Evolutionary conservation across 1,140 invertebrate genomes (phyloP).

Genomic region (Xylocopa sonorina): DNA sequence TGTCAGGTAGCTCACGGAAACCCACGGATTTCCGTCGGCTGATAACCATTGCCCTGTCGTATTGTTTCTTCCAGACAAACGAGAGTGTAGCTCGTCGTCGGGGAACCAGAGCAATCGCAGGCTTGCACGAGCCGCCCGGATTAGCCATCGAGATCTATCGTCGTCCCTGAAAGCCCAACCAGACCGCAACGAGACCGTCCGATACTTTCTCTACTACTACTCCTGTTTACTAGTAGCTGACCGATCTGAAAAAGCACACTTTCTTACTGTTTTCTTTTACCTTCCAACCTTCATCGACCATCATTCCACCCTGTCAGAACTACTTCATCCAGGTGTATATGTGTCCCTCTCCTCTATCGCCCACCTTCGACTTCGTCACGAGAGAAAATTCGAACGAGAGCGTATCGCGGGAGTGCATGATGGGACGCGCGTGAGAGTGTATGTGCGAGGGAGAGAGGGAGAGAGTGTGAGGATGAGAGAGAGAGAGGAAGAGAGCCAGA

Average conservation of each 20-base stretch:
- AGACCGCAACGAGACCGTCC: neutral
- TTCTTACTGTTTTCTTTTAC: too few relatives aligned
- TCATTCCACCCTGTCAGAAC: neutral
- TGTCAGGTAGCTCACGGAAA: neutral
- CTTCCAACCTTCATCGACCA: neutral
- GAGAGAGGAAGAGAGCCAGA: constrained; percentile 41
- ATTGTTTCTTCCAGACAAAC: neutral
- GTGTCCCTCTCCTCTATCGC: constrained; percentile 1
- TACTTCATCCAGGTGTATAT: neutral
- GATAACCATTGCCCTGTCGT: neutral
- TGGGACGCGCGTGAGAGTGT: neutral
- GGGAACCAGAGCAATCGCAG: neutral
- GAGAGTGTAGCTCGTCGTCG: neutral
- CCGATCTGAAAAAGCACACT: neutral
- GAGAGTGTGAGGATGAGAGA: constrained; percentile 15
- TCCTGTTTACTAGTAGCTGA: neutral
- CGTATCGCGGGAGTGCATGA: neutral
- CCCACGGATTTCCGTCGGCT: neutral
- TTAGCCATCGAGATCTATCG: neutral
- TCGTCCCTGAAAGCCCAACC: neutral
- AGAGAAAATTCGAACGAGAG: neutral
- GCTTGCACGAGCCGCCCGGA: neutral
- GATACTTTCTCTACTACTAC: neutral
- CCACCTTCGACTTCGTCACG: neutral
- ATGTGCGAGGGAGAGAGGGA: neutral